These are phyloP conservation scores for Oligia fasciuncula DNA, from an alignment of 2,888 invertebrate genomes.

Conservation along the genomic window DNA sequence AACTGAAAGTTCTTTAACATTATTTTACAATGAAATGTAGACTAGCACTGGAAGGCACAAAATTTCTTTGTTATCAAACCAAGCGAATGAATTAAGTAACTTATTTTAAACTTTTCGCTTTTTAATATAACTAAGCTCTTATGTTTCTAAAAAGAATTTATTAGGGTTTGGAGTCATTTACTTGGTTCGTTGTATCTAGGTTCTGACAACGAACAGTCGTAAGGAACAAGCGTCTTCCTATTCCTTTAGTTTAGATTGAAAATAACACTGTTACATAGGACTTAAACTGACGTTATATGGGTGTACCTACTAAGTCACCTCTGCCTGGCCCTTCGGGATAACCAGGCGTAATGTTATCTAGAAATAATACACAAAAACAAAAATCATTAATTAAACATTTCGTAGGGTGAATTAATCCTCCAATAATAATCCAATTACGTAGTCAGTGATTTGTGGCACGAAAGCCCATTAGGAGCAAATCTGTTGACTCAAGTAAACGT, in stretches of 20 bases:
- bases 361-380: background rate
- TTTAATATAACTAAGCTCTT: background rate
- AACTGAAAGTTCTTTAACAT: slow-evolving; percentile 3
- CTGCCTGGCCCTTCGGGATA: background rate
- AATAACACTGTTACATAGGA: background rate
- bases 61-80: slow-evolving; percentile 13
- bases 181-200: background rate
- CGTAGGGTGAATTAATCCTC: slow-evolving; percentile 7
- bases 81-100: background rate
- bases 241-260: background rate
- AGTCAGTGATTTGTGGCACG: slow-evolving; percentile 25
- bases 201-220: background rate
- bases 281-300: background rate
- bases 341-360: background rate
- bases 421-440: slow-evolving; percentile 44
- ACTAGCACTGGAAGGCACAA: slow-evolving; percentile 2
- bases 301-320: background rate
- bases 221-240: too few relatives aligned
- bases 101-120: slow-evolving; percentile 3
- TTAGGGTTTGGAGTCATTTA: background rate
- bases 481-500: slow-evolving; percentile 19
- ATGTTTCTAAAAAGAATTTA: background rate
- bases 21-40: slow-evolving; percentile 5
- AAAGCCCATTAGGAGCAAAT: slow-evolving; percentile 41
- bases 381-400: slow-evolving; percentile 8